Conservation (phyloP, 2,797 vertebrate species). For the Enteromius paludinosus region DNA sequence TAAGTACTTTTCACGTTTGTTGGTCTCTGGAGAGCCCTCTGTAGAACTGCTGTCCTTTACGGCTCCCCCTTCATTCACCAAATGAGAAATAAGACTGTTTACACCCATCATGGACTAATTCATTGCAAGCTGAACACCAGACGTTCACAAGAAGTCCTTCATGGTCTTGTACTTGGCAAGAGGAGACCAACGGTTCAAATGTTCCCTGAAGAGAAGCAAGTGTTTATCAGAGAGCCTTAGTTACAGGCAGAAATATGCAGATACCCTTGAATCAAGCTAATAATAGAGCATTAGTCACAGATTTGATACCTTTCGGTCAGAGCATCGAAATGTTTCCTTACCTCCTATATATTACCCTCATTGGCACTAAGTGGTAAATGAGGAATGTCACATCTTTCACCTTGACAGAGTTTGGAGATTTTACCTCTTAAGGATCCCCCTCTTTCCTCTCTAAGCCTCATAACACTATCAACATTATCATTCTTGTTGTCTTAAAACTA, state of each 20-base stretch:
- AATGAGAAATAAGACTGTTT: constrained; percentile 34
- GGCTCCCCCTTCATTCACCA: not conserved
- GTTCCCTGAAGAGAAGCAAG: not conserved
- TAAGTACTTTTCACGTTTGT: constrained; percentile 36
- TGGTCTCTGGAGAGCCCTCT: constrained; percentile 36
- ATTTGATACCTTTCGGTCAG: constrained; percentile 10
- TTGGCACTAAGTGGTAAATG: not conserved
- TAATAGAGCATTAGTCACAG: constrained; percentile 8
- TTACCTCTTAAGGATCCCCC: not conserved
- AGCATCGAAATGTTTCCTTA: not conserved
- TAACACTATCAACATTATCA: not conserved
- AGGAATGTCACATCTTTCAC: constrained; percentile 13
- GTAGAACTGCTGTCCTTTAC: constrained; percentile 30
- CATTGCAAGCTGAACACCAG: constrained; percentile 30
- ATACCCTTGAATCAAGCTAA: constrained; percentile 12
- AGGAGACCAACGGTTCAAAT: constrained; percentile 6
- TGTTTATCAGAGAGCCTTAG: constrained; percentile 27
- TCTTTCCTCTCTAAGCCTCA: not conserved
- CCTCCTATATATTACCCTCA: not conserved
- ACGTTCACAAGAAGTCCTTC: constrained; percentile 9
- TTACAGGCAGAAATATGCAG: constrained; percentile 3
- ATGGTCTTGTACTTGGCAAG: constrained; percentile 33
- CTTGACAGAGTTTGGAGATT: not conserved
- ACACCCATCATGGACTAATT: constrained; percentile 39
- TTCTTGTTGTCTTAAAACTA: not conserved